These are phyloP conservation scores for Cricetomys ansorgei DNA, from an alignment of 2,113 vertebrate genomes.

Conservation along the genomic window DNA sequence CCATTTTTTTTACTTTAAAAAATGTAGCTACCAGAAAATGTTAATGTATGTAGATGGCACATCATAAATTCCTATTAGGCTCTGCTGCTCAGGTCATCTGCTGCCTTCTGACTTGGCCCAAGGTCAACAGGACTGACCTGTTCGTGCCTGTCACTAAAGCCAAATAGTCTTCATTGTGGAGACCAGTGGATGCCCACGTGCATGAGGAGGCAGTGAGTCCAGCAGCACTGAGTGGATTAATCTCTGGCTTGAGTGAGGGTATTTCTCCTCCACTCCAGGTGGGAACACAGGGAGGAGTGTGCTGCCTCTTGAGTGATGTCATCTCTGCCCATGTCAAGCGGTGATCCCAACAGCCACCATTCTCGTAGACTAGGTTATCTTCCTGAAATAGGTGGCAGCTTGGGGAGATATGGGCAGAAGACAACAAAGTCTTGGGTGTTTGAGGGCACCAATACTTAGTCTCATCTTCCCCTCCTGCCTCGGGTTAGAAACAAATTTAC, in stretches of 20 bases:
- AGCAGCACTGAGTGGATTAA: background rate
- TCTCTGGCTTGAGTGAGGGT: background rate
- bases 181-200: background rate
- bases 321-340: background rate
- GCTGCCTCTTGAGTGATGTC: background rate
- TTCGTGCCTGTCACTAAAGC: fast-evolving
- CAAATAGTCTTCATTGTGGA: background rate
- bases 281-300: background rate
- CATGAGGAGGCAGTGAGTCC: background rate
- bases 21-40: background rate
- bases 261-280: background rate
- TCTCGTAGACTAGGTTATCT: background rate
- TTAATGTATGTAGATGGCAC: background rate
- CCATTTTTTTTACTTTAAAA: background rate
- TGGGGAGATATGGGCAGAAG: background rate
- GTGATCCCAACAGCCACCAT: background rate
- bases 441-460: too few species aligned
- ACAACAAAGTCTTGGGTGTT: background rate
- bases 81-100: background rate
- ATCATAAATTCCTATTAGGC: background rate
- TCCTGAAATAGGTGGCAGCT: background rate
- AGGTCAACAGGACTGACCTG: background rate
- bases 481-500: background rate
- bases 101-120: background rate
- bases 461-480: background rate